These are phyloP conservation scores for Archocentrus centrarchus DNA, from an alignment of 2,113 vertebrate genomes.

Conservation along the genomic window DNA sequence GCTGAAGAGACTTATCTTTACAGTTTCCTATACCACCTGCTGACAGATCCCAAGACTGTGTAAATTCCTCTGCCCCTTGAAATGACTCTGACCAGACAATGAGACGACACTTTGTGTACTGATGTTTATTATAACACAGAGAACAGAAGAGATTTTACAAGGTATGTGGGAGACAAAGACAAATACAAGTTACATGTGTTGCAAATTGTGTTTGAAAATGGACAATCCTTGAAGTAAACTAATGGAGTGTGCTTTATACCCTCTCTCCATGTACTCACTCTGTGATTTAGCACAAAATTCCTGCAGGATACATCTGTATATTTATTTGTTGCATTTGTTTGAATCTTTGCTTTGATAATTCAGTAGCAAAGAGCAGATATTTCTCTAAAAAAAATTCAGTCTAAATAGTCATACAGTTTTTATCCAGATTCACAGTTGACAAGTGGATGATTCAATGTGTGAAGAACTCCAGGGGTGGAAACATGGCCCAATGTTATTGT, in stretches of 20 bases:
- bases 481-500: slow-evolving; percentile 68
- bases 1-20: slow-evolving; percentile 77
- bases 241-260: slow-evolving; percentile 23
- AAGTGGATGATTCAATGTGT: slow-evolving; percentile 55
- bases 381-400: not conserved
- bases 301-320: not conserved
- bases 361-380: not conserved
- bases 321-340: not conserved
- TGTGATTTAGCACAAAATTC: slow-evolving; percentile 20
- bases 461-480: slow-evolving; percentile 62
- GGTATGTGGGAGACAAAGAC: slow-evolving; percentile 67
- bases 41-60: slow-evolving; percentile 71
- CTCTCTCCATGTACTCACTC: not conserved
- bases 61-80: slow-evolving; percentile 75
- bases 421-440: not conserved
- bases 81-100: slow-evolving; percentile 74
- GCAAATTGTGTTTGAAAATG: slow-evolving; percentile 61
- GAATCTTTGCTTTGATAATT: not conserved
- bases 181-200: slow-evolving; percentile 65
- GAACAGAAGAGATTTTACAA: slow-evolving; percentile 75
- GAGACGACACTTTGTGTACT: slow-evolving; percentile 76
- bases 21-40: slow-evolving; percentile 78
- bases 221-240: slow-evolving; percentile 57
- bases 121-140: slow-evolving; percentile 60
- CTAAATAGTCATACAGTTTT: slow-evolving; percentile 9